phyloP scores from a whole-genome alignment of 2,888 invertebrate genomes.

The Barypeithes pellucidus region DNA sequence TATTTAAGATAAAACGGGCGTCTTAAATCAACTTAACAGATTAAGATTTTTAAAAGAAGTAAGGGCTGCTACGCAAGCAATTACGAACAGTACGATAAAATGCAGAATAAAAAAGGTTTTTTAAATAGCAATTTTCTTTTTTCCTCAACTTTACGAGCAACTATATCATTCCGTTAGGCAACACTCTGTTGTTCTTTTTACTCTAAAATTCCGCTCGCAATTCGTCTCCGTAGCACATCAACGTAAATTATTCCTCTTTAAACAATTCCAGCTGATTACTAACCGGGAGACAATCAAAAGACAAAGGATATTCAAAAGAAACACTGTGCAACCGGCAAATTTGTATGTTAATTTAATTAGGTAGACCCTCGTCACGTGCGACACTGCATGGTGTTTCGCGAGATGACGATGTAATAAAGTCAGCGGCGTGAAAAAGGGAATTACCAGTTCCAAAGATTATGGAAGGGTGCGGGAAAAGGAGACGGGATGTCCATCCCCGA shows the following conservation, averaged over 20 bases:
- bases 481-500: too few relatives aligned
- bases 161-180: conserved; percentile 13
- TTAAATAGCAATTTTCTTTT: conserved; percentile 12
- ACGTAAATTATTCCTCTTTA: conserved; percentile 42
- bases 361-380: conserved; percentile 57
- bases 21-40: too few relatives aligned
- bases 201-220: conserved; percentile 23
- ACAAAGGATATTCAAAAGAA: conserved; percentile 49
- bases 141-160: conserved; percentile 11
- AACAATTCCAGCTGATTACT: conserved; percentile 47
- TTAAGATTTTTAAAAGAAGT: too few relatives aligned
- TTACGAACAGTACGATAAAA: background rate
- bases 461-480: background rate
- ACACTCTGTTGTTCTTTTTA: conserved; percentile 17
- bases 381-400: conserved; percentile 55
- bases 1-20: too few relatives aligned
- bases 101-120: background rate
- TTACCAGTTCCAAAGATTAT: conserved; percentile 6
- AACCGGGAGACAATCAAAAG: conserved; percentile 46
- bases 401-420: conserved; percentile 36
- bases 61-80: background rate
- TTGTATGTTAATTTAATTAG: conserved; percentile 54
- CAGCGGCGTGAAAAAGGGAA: conserved; percentile 23
- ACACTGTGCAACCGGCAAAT: conserved; percentile 48
- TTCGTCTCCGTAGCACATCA: conserved; percentile 28